Evolutionary conservation across 2,113 vertebrate species (phyloP).

Genomic region (Tympanuchus pallidicinctus): DNA sequence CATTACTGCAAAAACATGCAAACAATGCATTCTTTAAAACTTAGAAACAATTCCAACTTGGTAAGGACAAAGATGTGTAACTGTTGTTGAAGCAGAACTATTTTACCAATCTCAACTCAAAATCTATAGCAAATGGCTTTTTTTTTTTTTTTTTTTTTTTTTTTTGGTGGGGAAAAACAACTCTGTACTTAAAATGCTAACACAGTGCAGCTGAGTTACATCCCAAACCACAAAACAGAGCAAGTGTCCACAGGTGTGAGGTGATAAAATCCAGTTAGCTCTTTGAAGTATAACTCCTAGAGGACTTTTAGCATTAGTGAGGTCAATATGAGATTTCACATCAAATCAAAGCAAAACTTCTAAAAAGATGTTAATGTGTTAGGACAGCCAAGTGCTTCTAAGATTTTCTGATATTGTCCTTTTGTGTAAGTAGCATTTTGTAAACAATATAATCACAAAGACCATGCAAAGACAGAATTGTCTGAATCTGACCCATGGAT

Average conservation of each 20-base stretch:
- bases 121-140: background rate
- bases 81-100: background rate
- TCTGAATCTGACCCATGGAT: background rate
- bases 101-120: background rate
- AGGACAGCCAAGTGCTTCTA: background rate
- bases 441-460: background rate
- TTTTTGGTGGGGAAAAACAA: background rate
- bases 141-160: background rate
- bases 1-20: background rate
- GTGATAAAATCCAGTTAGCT: background rate
- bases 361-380: rapidly evolving
- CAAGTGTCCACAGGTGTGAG: background rate
- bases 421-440: background rate
- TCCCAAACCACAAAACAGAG: rapidly evolving
- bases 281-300: background rate
- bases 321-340: background rate
- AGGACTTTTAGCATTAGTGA: background rate
- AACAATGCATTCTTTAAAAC: background rate
- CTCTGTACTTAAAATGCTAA: background rate
- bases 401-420: background rate
- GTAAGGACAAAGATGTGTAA: background rate
- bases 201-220: background rate
- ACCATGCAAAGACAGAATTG: background rate
- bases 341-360: background rate
- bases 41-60: background rate